Percentiles rank a stretch among this genome's conserved stretches.
Evolutionary conservation across 2,113 vertebrate species (phyloP).

Genomic region (Oreochromis aureus): DNA sequence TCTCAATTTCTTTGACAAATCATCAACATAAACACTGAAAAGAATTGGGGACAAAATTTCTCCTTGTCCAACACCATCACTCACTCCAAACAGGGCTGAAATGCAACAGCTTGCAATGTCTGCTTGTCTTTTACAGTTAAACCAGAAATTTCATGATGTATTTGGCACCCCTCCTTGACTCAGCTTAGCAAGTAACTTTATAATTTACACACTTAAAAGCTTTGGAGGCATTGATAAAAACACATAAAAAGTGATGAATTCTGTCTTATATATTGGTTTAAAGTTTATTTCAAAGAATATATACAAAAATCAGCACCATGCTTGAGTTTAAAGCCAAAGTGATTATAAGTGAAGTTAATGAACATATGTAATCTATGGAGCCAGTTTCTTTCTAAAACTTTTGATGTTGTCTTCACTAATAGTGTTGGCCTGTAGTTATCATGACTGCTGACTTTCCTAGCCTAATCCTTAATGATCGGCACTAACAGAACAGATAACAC

Average conservation of each 20-base stretch:
- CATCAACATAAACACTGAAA: background rate
- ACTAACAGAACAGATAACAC: background rate
- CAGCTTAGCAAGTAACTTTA: background rate
- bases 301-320: background rate
- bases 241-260: background rate
- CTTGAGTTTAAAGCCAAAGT: background rate
- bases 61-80: background rate
- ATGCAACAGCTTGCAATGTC: background rate
- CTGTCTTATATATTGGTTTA: background rate
- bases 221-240: background rate
- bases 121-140: background rate
- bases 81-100: background rate
- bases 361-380: background rate
- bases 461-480: background rate
- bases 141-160: background rate
- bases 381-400: background rate
- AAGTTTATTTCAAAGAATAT: background rate
- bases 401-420: background rate
- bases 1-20: background rate
- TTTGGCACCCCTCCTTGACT: background rate
- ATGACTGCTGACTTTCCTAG: background rate
- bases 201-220: background rate
- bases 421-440: background rate
- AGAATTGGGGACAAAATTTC: background rate
- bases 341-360: background rate